Conservation (phyloP, 2,797 vertebrate species). For the Sebastes oblongus region DNA sequence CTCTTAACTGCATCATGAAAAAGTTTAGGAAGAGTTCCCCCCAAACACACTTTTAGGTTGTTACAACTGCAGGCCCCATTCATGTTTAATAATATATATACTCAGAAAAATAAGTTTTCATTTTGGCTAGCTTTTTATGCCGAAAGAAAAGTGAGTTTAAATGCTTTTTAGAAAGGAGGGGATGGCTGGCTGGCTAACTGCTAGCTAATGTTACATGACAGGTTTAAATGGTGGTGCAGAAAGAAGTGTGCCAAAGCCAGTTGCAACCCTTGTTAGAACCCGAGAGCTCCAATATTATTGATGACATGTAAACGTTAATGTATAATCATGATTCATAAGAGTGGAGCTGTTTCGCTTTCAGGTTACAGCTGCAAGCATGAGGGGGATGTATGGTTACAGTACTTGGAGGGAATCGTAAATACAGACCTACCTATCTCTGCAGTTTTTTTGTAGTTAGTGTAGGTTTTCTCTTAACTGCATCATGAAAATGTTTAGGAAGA, state of each 20-base stretch:
- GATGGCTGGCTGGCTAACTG: too few species aligned
- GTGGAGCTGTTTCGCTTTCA: background rate
- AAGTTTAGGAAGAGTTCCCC: background rate
- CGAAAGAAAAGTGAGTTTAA: background rate
- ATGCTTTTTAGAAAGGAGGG: too few species aligned
- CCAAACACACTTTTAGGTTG: background rate
- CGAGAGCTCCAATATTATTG: background rate
- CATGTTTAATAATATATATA: background rate
- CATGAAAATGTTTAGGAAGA: background rate
- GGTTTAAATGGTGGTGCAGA: too few species aligned
- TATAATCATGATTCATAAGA: background rate
- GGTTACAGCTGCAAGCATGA: background rate
- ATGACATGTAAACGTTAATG: background rate
- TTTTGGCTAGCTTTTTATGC: too few species aligned
- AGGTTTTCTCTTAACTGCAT: background rate
- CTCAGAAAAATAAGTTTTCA: too few species aligned
- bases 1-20: background rate
- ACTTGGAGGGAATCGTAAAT: constrained; percentile 22
- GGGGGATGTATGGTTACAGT: background rate
- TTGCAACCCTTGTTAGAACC: background rate
- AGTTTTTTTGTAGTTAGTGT: background rate
- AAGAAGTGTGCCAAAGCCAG: too few species aligned
- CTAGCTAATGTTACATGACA: too few species aligned
- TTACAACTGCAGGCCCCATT: background rate
- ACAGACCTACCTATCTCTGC: constrained; percentile 1